A percentile compares a stretch with the other conserved stretches of the same genome.
Conservation (phyloP, 2,113 vertebrate genomes). For the Pampusana beccarii region DNA sequence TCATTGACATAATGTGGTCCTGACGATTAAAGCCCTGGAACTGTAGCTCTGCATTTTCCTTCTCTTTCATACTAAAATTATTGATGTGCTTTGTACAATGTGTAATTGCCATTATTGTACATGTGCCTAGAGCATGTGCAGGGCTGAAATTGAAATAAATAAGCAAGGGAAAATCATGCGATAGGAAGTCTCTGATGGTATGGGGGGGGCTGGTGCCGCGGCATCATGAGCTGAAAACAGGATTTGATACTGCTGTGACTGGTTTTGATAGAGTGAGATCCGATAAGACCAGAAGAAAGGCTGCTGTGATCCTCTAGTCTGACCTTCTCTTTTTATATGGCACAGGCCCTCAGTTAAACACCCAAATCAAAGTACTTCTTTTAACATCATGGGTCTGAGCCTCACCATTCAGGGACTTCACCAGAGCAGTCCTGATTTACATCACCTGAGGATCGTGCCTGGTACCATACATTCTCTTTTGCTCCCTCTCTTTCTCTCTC, state of each 20-base stretch:
- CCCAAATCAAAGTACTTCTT: neutral
- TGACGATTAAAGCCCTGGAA: constrained; percentile 18
- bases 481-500: neutral
- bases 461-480: neutral
- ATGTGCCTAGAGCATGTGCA: constrained; percentile 38
- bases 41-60: neutral
- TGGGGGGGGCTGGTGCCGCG: neutral
- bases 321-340: neutral
- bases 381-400: rapidly evolving
- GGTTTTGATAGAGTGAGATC: constrained; percentile 39
- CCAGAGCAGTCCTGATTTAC: neutral
- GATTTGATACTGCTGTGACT: constrained; percentile 45
- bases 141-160: constrained; percentile 57
- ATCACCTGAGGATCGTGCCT: neutral
- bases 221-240: constrained; percentile 41
- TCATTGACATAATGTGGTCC: constrained; percentile 41
- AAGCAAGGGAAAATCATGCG: constrained; percentile 34
- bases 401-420: neutral
- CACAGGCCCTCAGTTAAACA: neutral
- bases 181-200: constrained; percentile 1
- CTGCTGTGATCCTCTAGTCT: neutral
- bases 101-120: constrained; percentile 59
- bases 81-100: constrained; percentile 56
- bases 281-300: constrained; percentile 22
- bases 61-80: constrained; percentile 46